Conservation (phyloP, 2,113 vertebrate species). For the Nibea coibor region DNA sequence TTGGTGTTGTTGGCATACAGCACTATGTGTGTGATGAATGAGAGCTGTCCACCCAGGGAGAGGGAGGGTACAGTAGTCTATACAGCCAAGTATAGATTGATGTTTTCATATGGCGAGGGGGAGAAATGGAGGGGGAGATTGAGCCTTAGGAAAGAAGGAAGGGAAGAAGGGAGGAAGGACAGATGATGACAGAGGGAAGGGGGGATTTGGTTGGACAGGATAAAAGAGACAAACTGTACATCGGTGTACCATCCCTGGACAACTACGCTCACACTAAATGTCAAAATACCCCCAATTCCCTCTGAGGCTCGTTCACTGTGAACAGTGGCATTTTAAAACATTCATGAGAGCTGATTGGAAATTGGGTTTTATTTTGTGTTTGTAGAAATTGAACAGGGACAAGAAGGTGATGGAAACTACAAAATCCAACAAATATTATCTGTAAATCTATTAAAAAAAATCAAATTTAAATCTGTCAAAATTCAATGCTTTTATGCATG, state of each 20-base stretch:
- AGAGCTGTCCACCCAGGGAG: conserved; percentile 71
- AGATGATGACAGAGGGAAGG: conserved; percentile 51
- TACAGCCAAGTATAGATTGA: conserved; percentile 67
- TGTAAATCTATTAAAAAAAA: no score
- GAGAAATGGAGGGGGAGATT: conserved; percentile 46
- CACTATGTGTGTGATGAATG: conserved; percentile 73
- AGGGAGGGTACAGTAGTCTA: conserved; percentile 63
- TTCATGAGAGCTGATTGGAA: conserved; percentile 65
- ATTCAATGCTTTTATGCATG: no score
- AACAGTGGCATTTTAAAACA: conserved; percentile 60
- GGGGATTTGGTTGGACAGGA: conserved; percentile 39
- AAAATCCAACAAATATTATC: background rate
- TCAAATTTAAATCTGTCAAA: background rate
- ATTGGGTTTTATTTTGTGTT: conserved; percentile 47
- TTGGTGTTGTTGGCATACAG: conserved; percentile 64
- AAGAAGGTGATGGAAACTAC: background rate
- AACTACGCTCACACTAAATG: conserved; percentile 49
- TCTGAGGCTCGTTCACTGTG: conserved; percentile 25
- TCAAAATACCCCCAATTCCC: conserved; percentile 35
- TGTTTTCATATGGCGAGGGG: conserved; percentile 64
- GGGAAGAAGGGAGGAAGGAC: conserved; percentile 41
- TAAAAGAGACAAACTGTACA: conserved; percentile 40
- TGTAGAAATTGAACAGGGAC: background rate
- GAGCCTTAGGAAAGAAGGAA: conserved; percentile 42
- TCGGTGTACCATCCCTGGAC: conserved; percentile 48